Evolutionary conservation across 1,140 invertebrate species (phyloP).

Genomic region (Cardiocondyla obscurior): DNA sequence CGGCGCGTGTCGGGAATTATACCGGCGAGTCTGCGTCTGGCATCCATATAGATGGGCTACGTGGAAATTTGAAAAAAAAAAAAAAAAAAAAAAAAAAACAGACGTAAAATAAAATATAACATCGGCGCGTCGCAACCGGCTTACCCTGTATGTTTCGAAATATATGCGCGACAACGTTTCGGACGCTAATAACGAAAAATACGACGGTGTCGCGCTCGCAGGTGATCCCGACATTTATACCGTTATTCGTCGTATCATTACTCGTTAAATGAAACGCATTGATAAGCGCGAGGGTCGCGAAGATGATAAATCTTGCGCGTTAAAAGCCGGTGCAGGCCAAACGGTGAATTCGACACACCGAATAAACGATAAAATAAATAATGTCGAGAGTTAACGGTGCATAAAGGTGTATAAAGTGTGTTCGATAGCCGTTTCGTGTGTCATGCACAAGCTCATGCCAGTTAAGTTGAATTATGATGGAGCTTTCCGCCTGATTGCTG

Average conservation of each 20-base stretch:
- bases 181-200: constrained; percentile 38
- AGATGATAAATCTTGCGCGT: constrained; percentile 10
- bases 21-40: constrained; percentile 58
- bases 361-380: constrained; percentile 12
- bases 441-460: not conserved
- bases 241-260: not conserved
- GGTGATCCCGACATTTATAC: constrained; percentile 17
- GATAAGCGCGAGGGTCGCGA: not conserved
- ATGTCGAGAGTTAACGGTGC: constrained; percentile 8
- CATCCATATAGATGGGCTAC: constrained; percentile 55
- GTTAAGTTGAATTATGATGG: not conserved
- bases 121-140: constrained; percentile 9
- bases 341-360: not conserved
- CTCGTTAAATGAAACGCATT: constrained; percentile 24
- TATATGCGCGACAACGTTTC: constrained; percentile 1
- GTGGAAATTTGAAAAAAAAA: constrained; percentile 54
- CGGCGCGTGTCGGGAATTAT: constrained; percentile 65
- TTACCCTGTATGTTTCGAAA: not conserved
- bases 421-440: not conserved
- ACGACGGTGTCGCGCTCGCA: not conserved
- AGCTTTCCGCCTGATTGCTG: constrained; percentile 10
- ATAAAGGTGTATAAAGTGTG: too few species aligned
- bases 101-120: constrained; percentile 47
- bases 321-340: not conserved
- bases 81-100: too few species aligned